Evolutionary conservation across 2,113 vertebrate species (phyloP), one percentile per base, ranked within the genome.

Genomic region (Ptilorrhoa leucosticta): DNA sequence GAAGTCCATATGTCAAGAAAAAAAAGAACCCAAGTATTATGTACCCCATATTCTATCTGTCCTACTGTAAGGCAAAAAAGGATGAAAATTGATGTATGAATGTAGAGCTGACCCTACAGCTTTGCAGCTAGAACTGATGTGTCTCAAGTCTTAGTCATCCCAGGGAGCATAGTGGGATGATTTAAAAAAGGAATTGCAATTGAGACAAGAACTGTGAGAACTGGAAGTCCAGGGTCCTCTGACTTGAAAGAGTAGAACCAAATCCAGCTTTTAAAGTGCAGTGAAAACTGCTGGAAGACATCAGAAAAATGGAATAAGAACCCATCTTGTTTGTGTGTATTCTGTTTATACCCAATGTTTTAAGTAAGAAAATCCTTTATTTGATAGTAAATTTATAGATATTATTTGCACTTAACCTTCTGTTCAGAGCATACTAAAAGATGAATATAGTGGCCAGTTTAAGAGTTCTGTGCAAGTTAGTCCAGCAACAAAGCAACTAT

Each of bases 21-120:
- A 68, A 51, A 20, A 1, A 0, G 0, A 26, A 42, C 18, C n/a
- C 19, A 26, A 50, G 8, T 40, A 20, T 64, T 40, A 40, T 53
- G 22, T 60, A 44, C 24, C 42, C 42, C 47, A 6, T 58, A 53
- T 44, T 30, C 35, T 53, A 10, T 68, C 31, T 78, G 11, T 51
- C 22, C 10, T 69, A 31, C 23, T 51, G 13, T 37, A 64, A 61
- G 65, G 53, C 40, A 58, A 51, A 89, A 80, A 84, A 48, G 15
- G 7, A n/a, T 20, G 24, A 69, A n/a, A 68, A 76, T 33, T 20
- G 21, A 16, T 58, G 10, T 66, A 6, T 48, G 35, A 35, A 16
- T 64, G 57, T 50, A 40, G 35, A 78, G 45, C 61, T 64, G 53
- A n/a, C n/a, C n/a, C 78, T 66, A 22, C 56, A 75, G 75, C 68